Conservation (phyloP, 2,888 invertebrate species). For the Fabriciana adippe region DNA sequence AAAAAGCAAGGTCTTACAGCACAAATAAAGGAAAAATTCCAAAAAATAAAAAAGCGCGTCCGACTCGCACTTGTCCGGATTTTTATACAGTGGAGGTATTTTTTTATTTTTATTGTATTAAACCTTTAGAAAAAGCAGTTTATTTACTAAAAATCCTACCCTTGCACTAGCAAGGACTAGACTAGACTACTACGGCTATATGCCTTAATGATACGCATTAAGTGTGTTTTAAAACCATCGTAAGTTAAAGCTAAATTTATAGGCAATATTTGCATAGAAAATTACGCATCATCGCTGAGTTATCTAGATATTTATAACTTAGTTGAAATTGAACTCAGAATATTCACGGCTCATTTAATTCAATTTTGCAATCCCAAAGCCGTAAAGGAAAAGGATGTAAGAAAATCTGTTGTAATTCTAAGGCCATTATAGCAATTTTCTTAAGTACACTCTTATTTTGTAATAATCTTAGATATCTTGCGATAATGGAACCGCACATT, state of each 20-base stretch:
- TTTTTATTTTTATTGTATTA: not conserved
- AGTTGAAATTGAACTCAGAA: not conserved
- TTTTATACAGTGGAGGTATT: no score
- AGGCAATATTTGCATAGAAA: conserved; percentile 12
- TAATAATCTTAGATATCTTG: conserved; percentile 1
- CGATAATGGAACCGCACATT: conserved; percentile 4
- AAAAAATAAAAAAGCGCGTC: no score
- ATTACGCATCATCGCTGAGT: not conserved
- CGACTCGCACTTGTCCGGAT: no score
- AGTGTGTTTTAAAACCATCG: no score
- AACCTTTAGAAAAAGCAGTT: no score
- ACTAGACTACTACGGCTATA: no score
- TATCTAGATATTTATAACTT: not conserved
- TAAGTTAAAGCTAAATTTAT: no score
- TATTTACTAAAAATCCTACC: no score
- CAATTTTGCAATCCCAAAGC: conserved; percentile 11
- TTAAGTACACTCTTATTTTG: conserved; percentile 25
- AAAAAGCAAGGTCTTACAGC: no score
- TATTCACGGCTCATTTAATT: not conserved
- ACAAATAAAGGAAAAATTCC: no score
- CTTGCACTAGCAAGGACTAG: no score
- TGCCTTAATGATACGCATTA: no score
- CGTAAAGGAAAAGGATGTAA: conserved; percentile 10
- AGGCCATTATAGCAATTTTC: conserved; percentile 19
- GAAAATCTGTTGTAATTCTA: conserved; percentile 11